Evolutionary conservation across 2,113 vertebrate genomes (phyloP).

Genomic region (Caretta caretta): DNA sequence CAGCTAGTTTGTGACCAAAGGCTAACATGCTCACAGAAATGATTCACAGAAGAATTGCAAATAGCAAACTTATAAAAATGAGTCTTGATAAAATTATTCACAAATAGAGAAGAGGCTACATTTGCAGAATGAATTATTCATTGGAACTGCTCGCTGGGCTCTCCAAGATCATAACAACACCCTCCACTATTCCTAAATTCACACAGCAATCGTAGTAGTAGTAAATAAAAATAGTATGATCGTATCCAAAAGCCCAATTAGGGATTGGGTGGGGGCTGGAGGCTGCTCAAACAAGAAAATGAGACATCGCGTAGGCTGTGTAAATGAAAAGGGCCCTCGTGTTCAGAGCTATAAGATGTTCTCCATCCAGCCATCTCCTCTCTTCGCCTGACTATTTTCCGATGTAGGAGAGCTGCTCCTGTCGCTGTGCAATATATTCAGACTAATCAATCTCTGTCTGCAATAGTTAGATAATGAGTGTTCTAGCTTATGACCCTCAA

Average conservation of each 20-base stretch:
- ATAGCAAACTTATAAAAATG: background rate
- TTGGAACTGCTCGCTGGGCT: background rate
- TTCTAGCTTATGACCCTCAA: background rate
- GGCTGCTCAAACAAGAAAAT: background rate
- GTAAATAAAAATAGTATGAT: background rate
- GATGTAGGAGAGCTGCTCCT: background rate
- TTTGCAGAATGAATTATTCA: background rate
- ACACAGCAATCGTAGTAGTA: background rate
- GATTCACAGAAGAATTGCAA: background rate
- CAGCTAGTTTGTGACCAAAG: background rate
- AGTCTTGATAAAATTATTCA: background rate
- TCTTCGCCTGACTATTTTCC: background rate
- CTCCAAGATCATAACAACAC: background rate
- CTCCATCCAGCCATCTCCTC: background rate
- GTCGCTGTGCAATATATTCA: background rate
- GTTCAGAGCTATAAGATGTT: background rate
- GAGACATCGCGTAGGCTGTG: background rate
- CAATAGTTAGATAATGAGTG: background rate
- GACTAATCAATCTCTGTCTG: background rate
- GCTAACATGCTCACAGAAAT: background rate
- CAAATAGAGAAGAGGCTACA: background rate
- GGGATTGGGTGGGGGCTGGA: background rate
- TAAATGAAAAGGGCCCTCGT: background rate
- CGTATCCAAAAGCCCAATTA: background rate
- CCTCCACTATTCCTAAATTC: background rate